Evolutionary conservation across 2,113 vertebrate genomes (phyloP), one percentile per base, ranked within the genome.

Genomic region (Hyla sarda): DNA sequence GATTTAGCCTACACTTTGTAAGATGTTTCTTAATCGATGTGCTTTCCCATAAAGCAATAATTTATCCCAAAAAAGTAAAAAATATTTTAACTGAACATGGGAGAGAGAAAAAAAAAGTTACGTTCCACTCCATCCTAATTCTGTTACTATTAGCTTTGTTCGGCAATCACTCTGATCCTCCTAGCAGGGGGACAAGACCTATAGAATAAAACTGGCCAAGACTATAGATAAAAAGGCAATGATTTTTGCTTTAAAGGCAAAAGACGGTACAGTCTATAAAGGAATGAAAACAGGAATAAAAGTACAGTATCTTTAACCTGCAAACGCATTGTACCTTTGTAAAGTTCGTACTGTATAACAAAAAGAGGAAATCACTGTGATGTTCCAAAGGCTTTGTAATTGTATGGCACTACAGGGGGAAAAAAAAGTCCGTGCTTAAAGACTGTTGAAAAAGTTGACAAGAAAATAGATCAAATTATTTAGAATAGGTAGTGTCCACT

Each of bases 121-220:
- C 90, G 90, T 91, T 91, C 93, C 88, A 86, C 82, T 91, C 87
- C 76, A 90, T 89, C 90, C 88, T 92, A 92, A 93, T 93, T 93
- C 93, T 89, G 90, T 91, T 91, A 92, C 92, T 92, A 87, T 93
- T 94, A 94, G 91, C 94, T 95, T 94, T 95, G 93, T 95, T 94
- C 93, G 88, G 56, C 90, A 88, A 84, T 93, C 92, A 91, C 93
- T 95, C 90, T 95, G 92, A 94, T 94, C 93, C 90, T 94, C 93
- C 92, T 95, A 91, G 92, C 94, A 93, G 93, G 94, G 69, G 90
- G 90, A 92, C 90, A 91, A 91, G 93, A 93, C 93, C 90, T 89
- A 83, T 89, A 94, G 93, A 94, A 94, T 90, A 94, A 93, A 95
- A 93, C 93, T 94, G 76, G 85, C 92, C 90, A 93, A 91, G 88